Percentiles rank a stretch among this genome's conserved stretches.
Conservation (phyloP, 2,888 invertebrate genomes). For the Glaucopsyche alexis region DNA sequence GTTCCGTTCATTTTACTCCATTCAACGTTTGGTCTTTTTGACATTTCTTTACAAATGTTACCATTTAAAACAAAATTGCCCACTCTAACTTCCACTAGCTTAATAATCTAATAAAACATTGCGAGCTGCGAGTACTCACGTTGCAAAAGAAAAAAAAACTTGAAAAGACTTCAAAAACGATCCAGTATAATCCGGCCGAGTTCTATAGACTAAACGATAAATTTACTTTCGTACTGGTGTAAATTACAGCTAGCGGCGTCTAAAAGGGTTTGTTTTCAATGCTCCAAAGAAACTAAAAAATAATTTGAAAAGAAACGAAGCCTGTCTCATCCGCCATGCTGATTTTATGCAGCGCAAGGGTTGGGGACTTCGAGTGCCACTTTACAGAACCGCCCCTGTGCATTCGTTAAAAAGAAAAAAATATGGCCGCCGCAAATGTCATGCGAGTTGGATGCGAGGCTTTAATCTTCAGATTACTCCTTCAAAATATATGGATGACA, state of each 20-base stretch:
- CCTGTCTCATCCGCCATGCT: constrained; percentile 69
- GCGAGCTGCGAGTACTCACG: constrained; percentile 36
- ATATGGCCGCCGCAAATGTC: constrained; percentile 55
- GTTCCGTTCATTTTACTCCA: constrained; percentile 11
- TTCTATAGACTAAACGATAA: constrained; percentile 47
- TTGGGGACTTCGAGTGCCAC: constrained; percentile 73
- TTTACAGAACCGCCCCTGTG: constrained; percentile 70
- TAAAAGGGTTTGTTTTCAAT: constrained; percentile 72
- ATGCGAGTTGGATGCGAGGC: constrained; percentile 46
- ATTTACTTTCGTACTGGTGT: constrained; percentile 60
- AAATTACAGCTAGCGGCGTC: constrained; percentile 66
- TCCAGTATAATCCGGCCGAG: constrained; percentile 41
- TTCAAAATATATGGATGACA: constrained; percentile 43
- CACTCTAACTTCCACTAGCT: constrained; percentile 40
- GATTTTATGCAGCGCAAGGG: constrained; percentile 68
- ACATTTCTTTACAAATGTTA: constrained; percentile 25
- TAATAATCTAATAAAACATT: constrained; percentile 39
- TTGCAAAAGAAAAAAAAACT: constrained; percentile 40
- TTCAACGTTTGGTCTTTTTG: constrained; percentile 5
- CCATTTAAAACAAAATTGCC: constrained; percentile 32
- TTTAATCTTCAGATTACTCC: constrained; percentile 70
- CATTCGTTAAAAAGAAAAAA: constrained; percentile 57
- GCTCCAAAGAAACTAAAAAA: constrained; percentile 59
- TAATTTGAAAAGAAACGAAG: constrained; percentile 59
- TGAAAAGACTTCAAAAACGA: constrained; percentile 42